Conservation (phyloP, 2,113 vertebrate species). For the Stigmatopora nigra region DNA sequence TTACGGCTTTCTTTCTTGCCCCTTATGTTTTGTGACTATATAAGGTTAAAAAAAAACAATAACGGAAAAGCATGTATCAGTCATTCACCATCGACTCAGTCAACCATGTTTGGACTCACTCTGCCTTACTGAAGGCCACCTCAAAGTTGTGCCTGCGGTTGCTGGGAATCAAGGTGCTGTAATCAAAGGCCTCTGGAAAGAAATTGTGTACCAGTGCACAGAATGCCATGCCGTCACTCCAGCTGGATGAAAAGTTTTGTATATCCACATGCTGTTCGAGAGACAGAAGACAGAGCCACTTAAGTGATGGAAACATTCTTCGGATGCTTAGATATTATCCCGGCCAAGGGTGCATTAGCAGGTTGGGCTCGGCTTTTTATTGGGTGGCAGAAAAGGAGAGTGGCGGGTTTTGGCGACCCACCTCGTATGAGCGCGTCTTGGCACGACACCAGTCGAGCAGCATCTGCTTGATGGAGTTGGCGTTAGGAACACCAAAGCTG, state of each 20-base stretch:
- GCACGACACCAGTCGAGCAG: slow-evolving; percentile 96
- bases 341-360: background rate
- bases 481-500: slow-evolving; percentile 91
- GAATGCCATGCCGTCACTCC: slow-evolving; percentile 97
- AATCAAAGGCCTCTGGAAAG: slow-evolving; percentile 95
- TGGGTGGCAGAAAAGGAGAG: slow-evolving; percentile 16
- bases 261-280: slow-evolving; percentile 84
- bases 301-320: slow-evolving; percentile 11
- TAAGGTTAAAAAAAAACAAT: background rate
- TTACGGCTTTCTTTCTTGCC: background rate
- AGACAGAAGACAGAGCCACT: slow-evolving; percentile 3
- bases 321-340: slow-evolving; percentile 8
- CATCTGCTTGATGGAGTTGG: slow-evolving; percentile 98
- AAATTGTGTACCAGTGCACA: slow-evolving; percentile 96
- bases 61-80: slow-evolving; percentile 3
- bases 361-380: slow-evolving; percentile 3
- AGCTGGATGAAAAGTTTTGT: slow-evolving; percentile 98
- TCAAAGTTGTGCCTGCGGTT: slow-evolving; percentile 95
- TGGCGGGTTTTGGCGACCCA: slow-evolving; percentile 47
- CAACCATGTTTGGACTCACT: slow-evolving; percentile 75
- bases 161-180: slow-evolving; percentile 81
- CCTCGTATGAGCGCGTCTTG: slow-evolving; percentile 92
- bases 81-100: slow-evolving; percentile 16
- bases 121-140: slow-evolving; percentile 88
- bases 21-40: background rate